Base-by-base conservation (phyloP, 1,140 invertebrate genomes). In the Antheraea mylitta region DNA sequence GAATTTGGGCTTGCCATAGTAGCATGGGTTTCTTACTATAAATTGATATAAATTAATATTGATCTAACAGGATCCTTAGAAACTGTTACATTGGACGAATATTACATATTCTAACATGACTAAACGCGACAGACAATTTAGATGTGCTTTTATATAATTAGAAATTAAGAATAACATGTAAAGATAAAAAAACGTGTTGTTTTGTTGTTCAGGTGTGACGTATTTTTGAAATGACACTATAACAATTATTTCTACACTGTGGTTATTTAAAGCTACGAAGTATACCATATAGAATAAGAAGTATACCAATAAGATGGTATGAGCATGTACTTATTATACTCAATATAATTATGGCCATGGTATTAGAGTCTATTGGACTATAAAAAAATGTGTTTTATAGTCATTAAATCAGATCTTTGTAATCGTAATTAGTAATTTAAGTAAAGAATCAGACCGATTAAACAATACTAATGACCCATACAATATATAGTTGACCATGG, bases 1-100 rank as follows among this genome's bases (percentile, higher is more conserved):
- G 76, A 76, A 76, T 83, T 86, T 30, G 82, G 73, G 72, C 78
- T 89, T 66, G 87, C 76, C 89, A 91, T 91, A 74, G 78, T 13
- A 16, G 5, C 16, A 81, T 18, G n/a, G 37, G 42, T 61, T 53
- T 67, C 62, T 42, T 53, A 38, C 30, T 7, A 37, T 59, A 67
- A 72, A 53, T 66, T 68, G 18, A 6, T 16, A 53, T 62, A 67
- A 70, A 45, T 59, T 22, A 18, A 10, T 81, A 89, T 90, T 69
- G 88, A 90, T 87, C 69, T 73, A 87, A 89, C 73, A 82, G 77
- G 67, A 45, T 58, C 36, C 83, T 64, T 86, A 74, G 82, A 75
- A 80, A 86, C 77, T 64, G 48, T 9, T 45, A 53, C 36, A 22
- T 13, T 16, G 9, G 11, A 53, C 11, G 11, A 42, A 42, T 42